These are phyloP conservation scores for Turritopsis dohrnii DNA, from an alignment of 30 jellyfish, hydroid and myxozoan species.

Conservation along the genomic window DNA sequence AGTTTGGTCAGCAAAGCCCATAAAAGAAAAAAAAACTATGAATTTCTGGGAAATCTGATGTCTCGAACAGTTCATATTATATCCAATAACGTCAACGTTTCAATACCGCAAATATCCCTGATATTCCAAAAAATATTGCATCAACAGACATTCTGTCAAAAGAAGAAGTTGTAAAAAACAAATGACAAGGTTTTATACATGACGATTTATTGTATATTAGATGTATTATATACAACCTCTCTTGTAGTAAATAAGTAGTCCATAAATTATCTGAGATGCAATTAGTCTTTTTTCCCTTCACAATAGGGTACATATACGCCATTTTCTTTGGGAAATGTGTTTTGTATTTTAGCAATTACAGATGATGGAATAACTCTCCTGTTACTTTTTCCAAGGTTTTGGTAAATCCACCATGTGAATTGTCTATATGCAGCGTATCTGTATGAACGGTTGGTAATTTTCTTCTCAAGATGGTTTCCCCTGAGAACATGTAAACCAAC, in stretches of 20 bases:
- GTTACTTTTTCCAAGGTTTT: not conserved
- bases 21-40: not conserved
- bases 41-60: not conserved
- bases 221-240: not conserved
- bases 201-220: no score
- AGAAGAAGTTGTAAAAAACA: no score
- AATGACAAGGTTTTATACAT: no score
- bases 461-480: not conserved
- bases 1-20: slow-evolving; percentile 14
- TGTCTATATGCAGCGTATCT: not conserved
- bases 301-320: not conserved
- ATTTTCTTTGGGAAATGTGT: not conserved
- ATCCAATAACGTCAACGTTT: no score
- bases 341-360: not conserved
- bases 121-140: no score
- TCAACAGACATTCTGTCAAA: no score
- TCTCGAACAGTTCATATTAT: no score
- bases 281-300: not conserved
- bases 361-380: not conserved
- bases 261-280: no score
- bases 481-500: not conserved
- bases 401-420: slow-evolving; percentile 1
- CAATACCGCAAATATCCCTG: no score
- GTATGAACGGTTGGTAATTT: not conserved
- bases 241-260: not conserved